Evolutionary conservation across 2,113 vertebrate genomes (phyloP), one percentile per base, ranked within the genome.

Genomic region (Crotalus helleri): DNA sequence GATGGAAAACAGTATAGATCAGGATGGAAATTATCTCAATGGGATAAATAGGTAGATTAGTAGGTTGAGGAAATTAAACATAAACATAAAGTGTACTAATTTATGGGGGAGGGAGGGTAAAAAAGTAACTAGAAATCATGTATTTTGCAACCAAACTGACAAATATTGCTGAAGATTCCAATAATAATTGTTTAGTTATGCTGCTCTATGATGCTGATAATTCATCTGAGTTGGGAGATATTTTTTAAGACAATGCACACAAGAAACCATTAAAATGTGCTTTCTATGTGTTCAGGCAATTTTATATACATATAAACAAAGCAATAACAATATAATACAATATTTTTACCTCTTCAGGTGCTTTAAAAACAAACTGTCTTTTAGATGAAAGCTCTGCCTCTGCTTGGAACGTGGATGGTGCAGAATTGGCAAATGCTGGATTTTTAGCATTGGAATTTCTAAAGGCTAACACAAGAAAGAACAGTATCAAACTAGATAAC

Each of bases 341-440:
- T 59, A 92, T 90, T 81, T 44, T 97, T 96, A 98, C 97, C 97
- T 98, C 95, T 91, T 95, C 69, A 33, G 98, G 97, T 90, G 98
- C 98, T 95, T 86, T 95, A 96, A 98, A 99, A 89, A 98, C 97
- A 97, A 99, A 99, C 0, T 95, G 96, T 81, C 94, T 97, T 53
- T 96, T 95, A 61, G 93, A 0, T 3, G 53, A 87, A 64, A 74
- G 53, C 17, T 90, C 95, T 55, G 59, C 58, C 21, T 98, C 97
- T 61, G 96, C 97, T 93, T n/a, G 95, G 57, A 74, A 95, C 98
- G 98, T 98, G 3, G 96, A 91, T 0, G 93, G 95, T 13, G 88
- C 74, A 7, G 74, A 23, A 2, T 88, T 90, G 90, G 96, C 92
- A 8, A 92, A 88, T 33, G 26, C 26, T 92, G 4, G 49, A 81